These are phyloP conservation scores for Ormyrus labotus DNA, from an alignment of 2,888 invertebrate species.

Conservation along the genomic window DNA sequence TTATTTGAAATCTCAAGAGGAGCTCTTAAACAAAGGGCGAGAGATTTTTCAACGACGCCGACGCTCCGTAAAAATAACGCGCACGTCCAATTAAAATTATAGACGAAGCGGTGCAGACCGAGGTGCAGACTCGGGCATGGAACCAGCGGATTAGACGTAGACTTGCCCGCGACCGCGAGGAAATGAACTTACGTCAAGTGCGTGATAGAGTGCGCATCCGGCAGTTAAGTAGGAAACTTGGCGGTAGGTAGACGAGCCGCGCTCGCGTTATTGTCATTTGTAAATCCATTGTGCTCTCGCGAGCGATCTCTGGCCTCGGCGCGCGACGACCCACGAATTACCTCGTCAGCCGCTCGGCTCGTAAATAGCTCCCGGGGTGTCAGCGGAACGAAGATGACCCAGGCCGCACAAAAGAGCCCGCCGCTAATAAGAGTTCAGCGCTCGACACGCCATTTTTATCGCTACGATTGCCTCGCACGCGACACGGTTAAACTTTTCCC, in stretches of 20 bases:
- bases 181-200: slow-evolving; percentile 56
- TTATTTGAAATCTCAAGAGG: slow-evolving; percentile 54
- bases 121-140: not conserved
- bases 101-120: slow-evolving; percentile 23
- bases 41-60: slow-evolving; percentile 20
- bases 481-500: not conserved
- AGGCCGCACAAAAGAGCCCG: not conserved
- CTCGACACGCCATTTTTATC: slow-evolving; percentile 35
- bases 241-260: slow-evolving; percentile 17
- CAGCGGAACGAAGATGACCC: slow-evolving; percentile 20
- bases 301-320: not conserved
- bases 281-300: slow-evolving; percentile 10
- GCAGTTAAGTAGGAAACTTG: slow-evolving; percentile 55
- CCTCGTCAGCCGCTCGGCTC: slow-evolving; percentile 47
- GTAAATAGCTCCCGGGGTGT: slow-evolving; percentile 53
- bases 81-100: not conserved
- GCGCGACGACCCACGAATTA: slow-evolving; percentile 34
- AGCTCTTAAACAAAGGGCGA: slow-evolving; percentile 21
- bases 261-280: slow-evolving; percentile 26
- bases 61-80: slow-evolving; percentile 5
- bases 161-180: slow-evolving; percentile 48
- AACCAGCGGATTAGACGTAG: slow-evolving; percentile 55
- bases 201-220: slow-evolving; percentile 56
- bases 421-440: slow-evolving; percentile 44
- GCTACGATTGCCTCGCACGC: slow-evolving; percentile 19